Conservation (phyloP, 2,113 vertebrate genomes). For the Nyctereutes procyonoides region DNA sequence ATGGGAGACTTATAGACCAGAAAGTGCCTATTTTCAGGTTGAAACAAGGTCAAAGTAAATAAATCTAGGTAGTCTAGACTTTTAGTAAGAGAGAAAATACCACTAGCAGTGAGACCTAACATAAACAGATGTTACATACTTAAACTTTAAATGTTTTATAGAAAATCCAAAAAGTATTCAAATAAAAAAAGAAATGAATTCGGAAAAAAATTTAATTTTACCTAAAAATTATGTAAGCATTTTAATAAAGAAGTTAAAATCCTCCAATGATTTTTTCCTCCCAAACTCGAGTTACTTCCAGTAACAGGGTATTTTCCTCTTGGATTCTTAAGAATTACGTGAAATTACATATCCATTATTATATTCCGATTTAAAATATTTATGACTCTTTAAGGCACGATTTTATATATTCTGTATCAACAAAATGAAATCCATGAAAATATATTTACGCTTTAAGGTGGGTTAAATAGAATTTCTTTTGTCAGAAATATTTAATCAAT, state of each 20-base stretch:
- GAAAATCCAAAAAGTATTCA: constrained; percentile 70
- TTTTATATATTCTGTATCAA: constrained; percentile 53
- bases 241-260: constrained; percentile 43
- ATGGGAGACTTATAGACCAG: neutral
- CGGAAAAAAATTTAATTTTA: constrained; percentile 80
- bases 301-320: constrained; percentile 68
- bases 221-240: constrained; percentile 79
- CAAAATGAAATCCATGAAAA: constrained; percentile 71
- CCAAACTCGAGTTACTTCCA: constrained; percentile 66
- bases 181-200: constrained; percentile 78
- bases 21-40: constrained; percentile 37
- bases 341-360: constrained; percentile 60
- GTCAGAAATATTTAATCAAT: constrained; percentile 63
- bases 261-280: neutral
- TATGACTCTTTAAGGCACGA: constrained; percentile 75
- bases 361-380: constrained; percentile 34
- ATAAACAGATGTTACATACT: constrained; percentile 74
- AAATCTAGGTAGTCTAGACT: constrained; percentile 35
- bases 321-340: constrained; percentile 73
- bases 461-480: constrained; percentile 62
- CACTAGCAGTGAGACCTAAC: constrained; percentile 16
- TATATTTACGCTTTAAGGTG: constrained; percentile 51
- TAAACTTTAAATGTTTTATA: constrained; percentile 76
- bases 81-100: constrained; percentile 56
- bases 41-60: constrained; percentile 35